Evolutionary conservation across 92 coral and sea anemone species (phyloP).

Genomic region (Bergia puertoricense): DNA sequence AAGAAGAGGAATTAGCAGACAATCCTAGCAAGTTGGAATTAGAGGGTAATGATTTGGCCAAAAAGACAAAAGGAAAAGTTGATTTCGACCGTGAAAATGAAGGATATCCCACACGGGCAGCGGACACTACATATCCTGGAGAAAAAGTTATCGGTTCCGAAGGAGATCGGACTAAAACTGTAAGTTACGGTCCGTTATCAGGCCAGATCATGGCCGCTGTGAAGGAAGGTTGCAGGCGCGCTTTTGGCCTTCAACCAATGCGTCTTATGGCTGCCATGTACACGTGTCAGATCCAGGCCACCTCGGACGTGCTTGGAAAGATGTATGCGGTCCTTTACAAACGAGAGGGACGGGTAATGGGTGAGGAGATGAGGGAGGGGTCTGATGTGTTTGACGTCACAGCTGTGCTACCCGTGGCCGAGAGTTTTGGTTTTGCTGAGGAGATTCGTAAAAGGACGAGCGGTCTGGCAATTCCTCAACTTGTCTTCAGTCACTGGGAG

Average conservation of each 20-base stretch:
- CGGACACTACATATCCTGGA: neutral
- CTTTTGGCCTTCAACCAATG: slow-evolving; percentile 88
- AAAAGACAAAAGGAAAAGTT: neutral
- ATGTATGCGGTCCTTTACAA: slow-evolving; percentile 96
- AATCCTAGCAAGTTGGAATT: neutral
- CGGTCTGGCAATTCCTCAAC: slow-evolving; percentile 93
- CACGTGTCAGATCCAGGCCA: slow-evolving; percentile 95
- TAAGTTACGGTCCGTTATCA: slow-evolving; percentile 78
- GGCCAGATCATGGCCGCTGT: slow-evolving; percentile 98
- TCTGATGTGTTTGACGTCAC: slow-evolving; percentile 96
- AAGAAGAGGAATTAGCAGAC: neutral
- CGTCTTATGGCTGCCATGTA: slow-evolving; percentile 99
- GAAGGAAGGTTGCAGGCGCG: slow-evolving; percentile 98
- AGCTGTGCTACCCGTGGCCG: slow-evolving; percentile 98
- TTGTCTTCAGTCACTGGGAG: slow-evolving; percentile 99
- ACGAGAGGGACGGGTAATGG: slow-evolving; percentile 94
- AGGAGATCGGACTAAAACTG: neutral
- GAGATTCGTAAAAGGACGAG: slow-evolving; percentile 96
- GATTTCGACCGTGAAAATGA: neutral
- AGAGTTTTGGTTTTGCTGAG: slow-evolving; percentile 97
- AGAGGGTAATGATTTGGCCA: neutral
- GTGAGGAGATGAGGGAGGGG: slow-evolving; percentile 96
- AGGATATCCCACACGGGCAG: neutral
- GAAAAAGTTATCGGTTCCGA: slow-evolving; percentile 9
- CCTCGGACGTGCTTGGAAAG: slow-evolving; percentile 95